Evolutionary conservation across 2,888 invertebrate genomes (phyloP), one percentile per base, ranked within the genome.

Genomic region (Oligia strigilis): DNA sequence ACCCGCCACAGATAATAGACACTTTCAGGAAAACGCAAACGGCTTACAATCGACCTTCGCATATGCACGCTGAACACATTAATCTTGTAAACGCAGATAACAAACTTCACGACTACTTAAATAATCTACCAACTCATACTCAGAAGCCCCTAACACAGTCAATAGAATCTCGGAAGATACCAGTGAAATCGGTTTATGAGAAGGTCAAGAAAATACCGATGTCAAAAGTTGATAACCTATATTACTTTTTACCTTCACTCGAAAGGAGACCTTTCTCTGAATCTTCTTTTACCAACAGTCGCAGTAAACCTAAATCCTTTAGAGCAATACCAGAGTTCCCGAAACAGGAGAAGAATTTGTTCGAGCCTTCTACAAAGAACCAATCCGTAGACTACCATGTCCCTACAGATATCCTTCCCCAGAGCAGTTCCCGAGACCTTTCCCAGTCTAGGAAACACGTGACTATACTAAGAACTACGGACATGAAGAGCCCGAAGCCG

Each of bases 401-500:
- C 19, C 84, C 87, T 69, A 85, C 58, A 84, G 76, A 82, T 29
- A 77, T 82, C 75, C 82, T 75, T 65, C 82, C 88, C 29, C 78
- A 86, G 74, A 87, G 17, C 72, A 81, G 43, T 60, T 4, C 58
- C 60, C 82, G 82, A 66, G 81, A 82, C 46, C 76, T 75, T 43
- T 43, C 81, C 67, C 78, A 77, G 77, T 79, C 77, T 73, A 85
- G 87, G 62, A 96, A 94, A 87, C 92, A 92, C 67, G 90, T 94
- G 52, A 94, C 94, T 8, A 82, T 94, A 85, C 87, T 95, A 64
- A 91, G 91, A 75, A 92, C 89, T 62, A 95, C 94, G 85, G 94
- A 93, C 71, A 66, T 93, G 60, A 92, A 92, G 78, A 77, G 82
- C 14, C 76, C 83, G 43, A 92, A 91, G 84, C 86, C 88, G 69